phyloP scores from a whole-genome alignment of 2,888 invertebrate species.

The Standfussiana lucernea region DNA sequence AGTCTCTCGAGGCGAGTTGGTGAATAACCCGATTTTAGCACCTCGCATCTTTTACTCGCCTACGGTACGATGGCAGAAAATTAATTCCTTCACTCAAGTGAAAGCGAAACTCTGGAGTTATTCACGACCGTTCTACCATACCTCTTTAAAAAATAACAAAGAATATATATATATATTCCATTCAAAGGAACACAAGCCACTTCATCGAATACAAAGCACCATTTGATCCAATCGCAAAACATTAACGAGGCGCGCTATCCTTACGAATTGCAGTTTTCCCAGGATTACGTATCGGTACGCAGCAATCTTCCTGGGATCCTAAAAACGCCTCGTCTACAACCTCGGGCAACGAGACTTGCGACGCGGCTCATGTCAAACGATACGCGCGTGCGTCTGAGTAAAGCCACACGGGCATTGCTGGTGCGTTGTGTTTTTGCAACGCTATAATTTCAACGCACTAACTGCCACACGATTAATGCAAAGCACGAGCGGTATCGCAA shows the following conservation, averaged over 20 bases:
- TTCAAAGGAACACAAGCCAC: not conserved
- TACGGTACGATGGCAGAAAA: not conserved
- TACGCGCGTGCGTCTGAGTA: not conserved
- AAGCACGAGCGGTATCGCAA: not conserved
- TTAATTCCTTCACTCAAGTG: not conserved
- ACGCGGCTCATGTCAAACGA: not conserved
- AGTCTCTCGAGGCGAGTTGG: no score
- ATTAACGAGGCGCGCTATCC: slow-evolving; percentile 36
- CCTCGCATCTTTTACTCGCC: not conserved
- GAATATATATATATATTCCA: not conserved
- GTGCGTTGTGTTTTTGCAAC: not conserved
- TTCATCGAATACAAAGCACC: slow-evolving; percentile 14
- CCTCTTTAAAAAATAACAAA: not conserved
- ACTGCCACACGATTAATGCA: not conserved
- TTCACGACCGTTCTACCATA: not conserved
- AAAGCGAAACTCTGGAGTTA: not conserved
- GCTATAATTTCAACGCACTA: not conserved
- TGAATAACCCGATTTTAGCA: no score
- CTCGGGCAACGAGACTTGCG: not conserved
- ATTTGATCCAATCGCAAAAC: slow-evolving; percentile 26
- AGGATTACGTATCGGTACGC: slow-evolving; percentile 1
- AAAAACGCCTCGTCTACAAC: not conserved
- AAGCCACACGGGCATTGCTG: not conserved
- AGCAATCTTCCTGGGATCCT: not conserved
- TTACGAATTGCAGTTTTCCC: slow-evolving; percentile 21